A percentile compares a stretch with the other conserved stretches of the same genome.
Conservation (phyloP, 2,113 vertebrate genomes). For the Nesospiza acunhae region DNA sequence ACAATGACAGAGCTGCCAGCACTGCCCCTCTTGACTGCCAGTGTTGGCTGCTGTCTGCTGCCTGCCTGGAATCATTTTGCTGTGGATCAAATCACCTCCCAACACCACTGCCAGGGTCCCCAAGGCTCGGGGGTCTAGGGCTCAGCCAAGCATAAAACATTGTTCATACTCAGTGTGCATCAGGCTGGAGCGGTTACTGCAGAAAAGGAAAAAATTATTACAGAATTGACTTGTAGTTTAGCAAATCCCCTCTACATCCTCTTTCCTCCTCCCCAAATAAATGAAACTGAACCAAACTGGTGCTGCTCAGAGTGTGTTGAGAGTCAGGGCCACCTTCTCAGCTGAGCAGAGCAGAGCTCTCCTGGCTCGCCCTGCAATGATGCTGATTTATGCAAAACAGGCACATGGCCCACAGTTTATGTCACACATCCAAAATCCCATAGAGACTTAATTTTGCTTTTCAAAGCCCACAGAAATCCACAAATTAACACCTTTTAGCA, state of each 20-base stretch:
- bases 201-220: background rate
- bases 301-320: background rate
- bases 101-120: background rate
- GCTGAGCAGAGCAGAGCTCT: background rate
- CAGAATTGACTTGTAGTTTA: background rate
- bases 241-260: background rate
- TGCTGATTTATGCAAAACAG: background rate
- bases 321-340: background rate
- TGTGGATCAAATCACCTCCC: background rate
- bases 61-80: background rate
- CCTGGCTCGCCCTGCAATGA: background rate
- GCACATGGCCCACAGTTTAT: background rate
- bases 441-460: constrained; percentile 6
- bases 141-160: background rate
- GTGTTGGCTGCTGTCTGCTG: background rate
- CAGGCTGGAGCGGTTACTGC: background rate
- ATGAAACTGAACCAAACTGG: background rate
- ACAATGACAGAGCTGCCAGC: background rate
- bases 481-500: constrained; percentile 13
- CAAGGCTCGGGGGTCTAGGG: background rate
- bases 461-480: constrained; percentile 46
- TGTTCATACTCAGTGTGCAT: background rate
- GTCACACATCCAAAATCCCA: background rate
- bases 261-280: background rate
- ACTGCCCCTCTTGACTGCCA: background rate